Percentiles rank a stretch among this genome's conserved stretches.
Evolutionary conservation across 1,140 invertebrate species (phyloP).

Genomic region (Drosophila punjabiensis): DNA sequence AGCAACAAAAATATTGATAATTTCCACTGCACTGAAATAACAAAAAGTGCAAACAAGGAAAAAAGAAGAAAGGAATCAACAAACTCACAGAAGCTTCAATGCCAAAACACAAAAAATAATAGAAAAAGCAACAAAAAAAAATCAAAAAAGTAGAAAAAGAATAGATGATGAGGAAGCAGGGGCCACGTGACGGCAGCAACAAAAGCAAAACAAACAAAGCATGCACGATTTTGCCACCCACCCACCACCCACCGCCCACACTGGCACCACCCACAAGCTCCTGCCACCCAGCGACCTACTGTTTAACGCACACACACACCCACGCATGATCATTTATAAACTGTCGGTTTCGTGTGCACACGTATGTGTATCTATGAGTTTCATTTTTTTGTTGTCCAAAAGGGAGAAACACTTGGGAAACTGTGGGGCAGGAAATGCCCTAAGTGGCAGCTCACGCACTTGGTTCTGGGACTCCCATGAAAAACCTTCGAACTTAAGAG

Average conservation of each 20-base stretch:
- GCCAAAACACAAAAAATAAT: constrained; percentile 26
- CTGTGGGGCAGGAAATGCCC: constrained; percentile 63
- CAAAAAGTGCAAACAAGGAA: constrained; percentile 60
- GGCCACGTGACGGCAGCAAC: constrained; percentile 59
- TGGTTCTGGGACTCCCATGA: constrained; percentile 2
- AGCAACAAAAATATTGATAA: constrained; percentile 66
- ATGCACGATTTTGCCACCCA: constrained; percentile 46
- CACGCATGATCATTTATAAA: constrained; percentile 77
- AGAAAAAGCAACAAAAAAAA: background rate
- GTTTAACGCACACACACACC: constrained; percentile 25
- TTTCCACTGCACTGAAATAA: constrained; percentile 62
- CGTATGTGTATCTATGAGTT: constrained; percentile 20
- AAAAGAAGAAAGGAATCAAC: constrained; percentile 29
- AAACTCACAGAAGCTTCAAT: constrained; percentile 52
- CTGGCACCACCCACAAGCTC: constrained; percentile 4
- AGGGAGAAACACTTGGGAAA: background rate
- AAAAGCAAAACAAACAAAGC: constrained; percentile 72
- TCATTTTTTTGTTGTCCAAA: background rate
- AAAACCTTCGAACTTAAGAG: constrained; percentile 6
- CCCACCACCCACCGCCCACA: constrained; percentile 11
- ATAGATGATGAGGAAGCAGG: background rate
- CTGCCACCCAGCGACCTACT: constrained; percentile 13
- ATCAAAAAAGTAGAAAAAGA: background rate
- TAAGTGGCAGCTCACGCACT: constrained; percentile 65
- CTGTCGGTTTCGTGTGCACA: constrained; percentile 54